Base-by-base conservation (phyloP, 2,797 vertebrate genomes). In the Sebastes nivosus region DNA sequence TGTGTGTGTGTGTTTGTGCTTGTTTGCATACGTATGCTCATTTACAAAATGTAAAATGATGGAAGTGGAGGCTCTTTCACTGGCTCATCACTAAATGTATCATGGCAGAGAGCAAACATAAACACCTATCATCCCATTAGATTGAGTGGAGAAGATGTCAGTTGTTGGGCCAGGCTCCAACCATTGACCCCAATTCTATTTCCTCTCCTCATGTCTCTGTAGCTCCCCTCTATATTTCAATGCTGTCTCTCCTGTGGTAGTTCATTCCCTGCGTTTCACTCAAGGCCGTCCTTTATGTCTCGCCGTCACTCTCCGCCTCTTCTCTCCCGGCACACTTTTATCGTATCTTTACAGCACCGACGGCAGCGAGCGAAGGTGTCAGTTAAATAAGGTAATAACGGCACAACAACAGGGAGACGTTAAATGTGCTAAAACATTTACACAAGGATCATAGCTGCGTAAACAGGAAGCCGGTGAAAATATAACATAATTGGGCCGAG, bases 91-190 rank as follows among this genome's bases (percentile, higher is more conserved):
- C 73, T 81, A 77, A 75, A 79, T 68, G 34, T 12, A 54, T 67
- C 27, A 25, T 16, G 38, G 58, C 59, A 16, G 32, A 71, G 65
- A 61, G 66, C 74, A 86, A 79, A 79, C 88, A 86, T 63, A 88
- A 92, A 90, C 73, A 82, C 80, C 68, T 55, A 74, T 89, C 81
- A 86, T 87, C 88, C 84, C 82, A 73, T 93, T 83, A 88, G 82
- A 88, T 87, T 75, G 82, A 89, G 87, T 77, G 61, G 88, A 82
- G 81, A 73, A 86, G 88, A 89, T 84, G 84, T 89, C 88, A 90
- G 87, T 60, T 61, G 68, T 80, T 82, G 88, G 86, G 87, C 81
- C 38, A 7, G 63, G 46, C 77, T 93, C 91, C 86, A 86, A 58
- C 75, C 82, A 86, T 77, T 88, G 88, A 92, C 84, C 82, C 79